A percentile compares a stretch with the other conserved stretches of the same genome.
phyloP scores from a whole-genome alignment of 2,888 invertebrate species.

The Camponotus fellah region DNA sequence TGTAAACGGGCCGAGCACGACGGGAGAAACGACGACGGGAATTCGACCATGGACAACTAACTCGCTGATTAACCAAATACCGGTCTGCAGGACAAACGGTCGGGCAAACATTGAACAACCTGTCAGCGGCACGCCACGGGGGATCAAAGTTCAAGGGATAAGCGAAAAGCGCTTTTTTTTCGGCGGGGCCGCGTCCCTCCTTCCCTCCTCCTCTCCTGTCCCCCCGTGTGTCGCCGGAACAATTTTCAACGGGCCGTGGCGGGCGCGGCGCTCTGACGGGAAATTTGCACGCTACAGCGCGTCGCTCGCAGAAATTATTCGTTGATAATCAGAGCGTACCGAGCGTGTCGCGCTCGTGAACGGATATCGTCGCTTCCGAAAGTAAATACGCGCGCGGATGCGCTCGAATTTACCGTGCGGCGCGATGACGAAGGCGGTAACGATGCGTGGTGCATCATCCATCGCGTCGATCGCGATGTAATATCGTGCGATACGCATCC shows the following conservation, averaged over 20 bases:
- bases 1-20: constrained; percentile 39
- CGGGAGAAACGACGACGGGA: constrained; percentile 66
- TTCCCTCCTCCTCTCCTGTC: constrained; percentile 3
- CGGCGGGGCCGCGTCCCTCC: constrained; percentile 27
- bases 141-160: constrained; percentile 78
- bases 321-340: constrained; percentile 58
- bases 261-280: constrained; percentile 42
- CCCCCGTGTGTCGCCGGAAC: constrained; percentile 57
- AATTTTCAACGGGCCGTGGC: constrained; percentile 61
- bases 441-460: constrained; percentile 30
- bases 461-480: constrained; percentile 20
- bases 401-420: constrained; percentile 40
- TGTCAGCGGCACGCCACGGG: constrained; percentile 75
- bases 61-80: constrained; percentile 82
- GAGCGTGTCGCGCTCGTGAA: constrained; percentile 21
- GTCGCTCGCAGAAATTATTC: constrained; percentile 59
- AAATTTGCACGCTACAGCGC: constrained; percentile 53
- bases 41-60: constrained; percentile 79
- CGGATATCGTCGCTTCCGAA: constrained; percentile 53
- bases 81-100: constrained; percentile 76
- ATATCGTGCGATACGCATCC: constrained; percentile 35
- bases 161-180: constrained; percentile 71
- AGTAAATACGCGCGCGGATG: constrained; percentile 56
- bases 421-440: constrained; percentile 24
- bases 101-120: constrained; percentile 78